phyloP scores from a whole-genome alignment of 2,797 vertebrate species.

The Neoniphon sammara region DNA sequence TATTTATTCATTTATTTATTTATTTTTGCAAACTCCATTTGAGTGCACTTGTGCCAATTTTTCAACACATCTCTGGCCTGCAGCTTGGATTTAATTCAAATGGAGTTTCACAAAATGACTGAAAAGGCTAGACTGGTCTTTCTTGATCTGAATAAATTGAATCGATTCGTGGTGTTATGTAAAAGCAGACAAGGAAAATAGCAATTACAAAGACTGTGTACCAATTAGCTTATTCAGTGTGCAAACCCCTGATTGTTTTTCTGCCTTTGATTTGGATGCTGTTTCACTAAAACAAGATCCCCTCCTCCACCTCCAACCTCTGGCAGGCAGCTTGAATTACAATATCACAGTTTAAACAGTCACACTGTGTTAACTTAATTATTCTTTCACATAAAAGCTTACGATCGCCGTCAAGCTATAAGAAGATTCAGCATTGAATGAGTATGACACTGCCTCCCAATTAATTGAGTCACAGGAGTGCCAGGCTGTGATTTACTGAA shows the following conservation, averaged over 20 bases:
- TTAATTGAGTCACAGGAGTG: conserved; percentile 31
- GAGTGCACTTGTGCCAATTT: no score
- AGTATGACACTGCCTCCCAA: conserved; percentile 13
- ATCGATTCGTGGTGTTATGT: background rate
- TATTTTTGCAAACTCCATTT: no score
- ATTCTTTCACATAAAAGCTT: conserved; percentile 15
- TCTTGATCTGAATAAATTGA: no score
- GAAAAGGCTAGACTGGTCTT: no score
- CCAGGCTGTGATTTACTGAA: conserved; percentile 15
- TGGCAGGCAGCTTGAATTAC: conserved; percentile 16
- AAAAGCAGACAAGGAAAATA: background rate
- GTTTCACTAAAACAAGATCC: conserved; percentile 2
- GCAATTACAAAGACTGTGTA: background rate
- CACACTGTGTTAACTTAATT: conserved; percentile 6
- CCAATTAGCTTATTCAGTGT: background rate
- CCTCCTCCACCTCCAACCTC: background rate
- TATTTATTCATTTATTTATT: no score
- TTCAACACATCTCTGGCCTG: no score
- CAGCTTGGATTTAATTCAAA: no score
- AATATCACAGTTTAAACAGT: conserved; percentile 11
- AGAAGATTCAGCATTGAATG: conserved; percentile 9
- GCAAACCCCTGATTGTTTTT: background rate
- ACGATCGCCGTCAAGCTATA: conserved; percentile 1
- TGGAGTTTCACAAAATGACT: no score
- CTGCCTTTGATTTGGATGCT: conserved; percentile 4